Evolutionary conservation across 2,797 vertebrate genomes (phyloP).

Genomic region (Gobio occitaniae): DNA sequence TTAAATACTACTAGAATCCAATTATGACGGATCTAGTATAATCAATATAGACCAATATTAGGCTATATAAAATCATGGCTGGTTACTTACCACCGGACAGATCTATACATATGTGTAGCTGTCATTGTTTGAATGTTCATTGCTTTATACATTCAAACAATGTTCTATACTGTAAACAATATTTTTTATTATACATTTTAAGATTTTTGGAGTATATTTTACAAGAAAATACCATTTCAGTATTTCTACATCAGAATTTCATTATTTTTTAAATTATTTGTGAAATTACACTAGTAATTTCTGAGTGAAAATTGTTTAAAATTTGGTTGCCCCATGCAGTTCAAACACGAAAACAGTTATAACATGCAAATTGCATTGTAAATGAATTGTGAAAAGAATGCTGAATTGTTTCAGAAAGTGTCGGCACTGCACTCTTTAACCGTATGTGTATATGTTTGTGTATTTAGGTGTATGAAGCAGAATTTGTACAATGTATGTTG

Average conservation of each 20-base stretch:
- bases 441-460: slow-evolving; percentile 29
- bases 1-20: neutral
- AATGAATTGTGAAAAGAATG: slow-evolving; percentile 62
- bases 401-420: slow-evolving; percentile 75
- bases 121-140: neutral
- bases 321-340: no score
- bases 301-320: no score
- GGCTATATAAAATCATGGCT: neutral
- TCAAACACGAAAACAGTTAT: slow-evolving; percentile 59
- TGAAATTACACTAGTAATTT: no score
- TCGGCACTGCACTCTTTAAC: slow-evolving; percentile 70
- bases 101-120: neutral
- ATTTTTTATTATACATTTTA: no score
- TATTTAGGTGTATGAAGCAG: slow-evolving; percentile 39
- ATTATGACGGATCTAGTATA: neutral
- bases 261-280: neutral
- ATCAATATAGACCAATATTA: neutral
- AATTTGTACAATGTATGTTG: slow-evolving; percentile 29
- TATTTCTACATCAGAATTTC: neutral
- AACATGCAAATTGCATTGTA: slow-evolving; percentile 60
- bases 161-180: neutral
- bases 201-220: neutral
- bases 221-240: neutral
- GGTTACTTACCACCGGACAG: neutral
- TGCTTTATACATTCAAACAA: neutral